Evolutionary conservation across 2,797 vertebrate species (phyloP).

Genomic region (Tapirus indicus): DNA sequence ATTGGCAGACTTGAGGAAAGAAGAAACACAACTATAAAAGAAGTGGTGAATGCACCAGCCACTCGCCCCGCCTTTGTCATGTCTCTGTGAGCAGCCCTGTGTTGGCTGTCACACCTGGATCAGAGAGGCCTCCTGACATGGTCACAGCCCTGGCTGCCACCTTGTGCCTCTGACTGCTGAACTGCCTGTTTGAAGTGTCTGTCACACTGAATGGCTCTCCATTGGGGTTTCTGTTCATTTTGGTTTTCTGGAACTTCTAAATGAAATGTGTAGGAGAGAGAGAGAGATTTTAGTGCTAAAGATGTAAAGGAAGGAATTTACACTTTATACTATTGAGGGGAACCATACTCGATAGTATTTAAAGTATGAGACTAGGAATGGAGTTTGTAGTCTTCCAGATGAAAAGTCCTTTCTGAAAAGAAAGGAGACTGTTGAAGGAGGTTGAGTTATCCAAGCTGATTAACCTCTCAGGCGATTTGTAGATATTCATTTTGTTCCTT

Average conservation of each 20-base stretch:
- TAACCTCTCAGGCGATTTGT: not conserved
- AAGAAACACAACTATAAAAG: not conserved
- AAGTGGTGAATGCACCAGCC: not conserved
- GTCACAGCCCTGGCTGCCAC: accelerated
- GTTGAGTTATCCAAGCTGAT: no score
- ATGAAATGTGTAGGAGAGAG: not conserved
- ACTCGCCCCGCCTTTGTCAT: not conserved
- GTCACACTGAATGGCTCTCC: not conserved
- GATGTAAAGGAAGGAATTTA: not conserved
- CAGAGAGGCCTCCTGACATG: not conserved
- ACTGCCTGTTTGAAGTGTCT: not conserved
- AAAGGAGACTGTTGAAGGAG: not conserved
- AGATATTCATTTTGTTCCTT: not conserved
- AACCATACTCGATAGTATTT: not conserved
- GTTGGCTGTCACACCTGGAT: not conserved
- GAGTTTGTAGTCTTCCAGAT: not conserved
- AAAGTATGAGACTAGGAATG: not conserved
- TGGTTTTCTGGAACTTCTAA: not conserved
- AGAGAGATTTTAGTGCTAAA: not conserved
- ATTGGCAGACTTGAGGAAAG: not conserved
- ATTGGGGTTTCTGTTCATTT: not conserved
- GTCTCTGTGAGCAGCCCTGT: not conserved
- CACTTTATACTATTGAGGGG: not conserved
- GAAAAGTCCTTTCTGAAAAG: not conserved
- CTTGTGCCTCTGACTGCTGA: not conserved